phyloP scores from a whole-genome alignment of 2,888 invertebrate genomes.

The Lithosia quadra region DNA sequence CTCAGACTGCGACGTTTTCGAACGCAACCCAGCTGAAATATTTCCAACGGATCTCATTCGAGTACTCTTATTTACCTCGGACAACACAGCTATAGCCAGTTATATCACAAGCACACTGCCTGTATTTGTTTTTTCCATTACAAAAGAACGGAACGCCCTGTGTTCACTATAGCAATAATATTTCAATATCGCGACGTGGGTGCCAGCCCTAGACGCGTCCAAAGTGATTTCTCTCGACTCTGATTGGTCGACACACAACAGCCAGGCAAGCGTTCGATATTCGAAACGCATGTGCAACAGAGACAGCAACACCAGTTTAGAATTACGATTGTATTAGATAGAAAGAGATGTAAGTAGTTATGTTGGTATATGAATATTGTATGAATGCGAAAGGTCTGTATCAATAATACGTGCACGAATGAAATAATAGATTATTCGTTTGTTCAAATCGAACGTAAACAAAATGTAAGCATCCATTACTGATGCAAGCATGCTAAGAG shows the following conservation, averaged over 20 bases:
- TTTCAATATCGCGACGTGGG: slow-evolving; percentile 79
- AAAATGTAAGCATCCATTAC: slow-evolving; percentile 85
- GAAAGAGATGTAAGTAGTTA: slow-evolving; percentile 65
- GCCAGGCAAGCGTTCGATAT: slow-evolving; percentile 67
- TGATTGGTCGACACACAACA: slow-evolving; percentile 67
- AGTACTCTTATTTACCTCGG: slow-evolving; percentile 78
- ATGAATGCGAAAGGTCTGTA: slow-evolving; percentile 80
- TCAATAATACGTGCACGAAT: slow-evolving; percentile 87
- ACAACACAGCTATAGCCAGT: slow-evolving; percentile 53
- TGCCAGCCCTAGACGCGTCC: slow-evolving; percentile 69
- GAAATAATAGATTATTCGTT: slow-evolving; percentile 87
- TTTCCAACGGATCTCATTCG: slow-evolving; percentile 70
- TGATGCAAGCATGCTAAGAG: slow-evolving; percentile 68
- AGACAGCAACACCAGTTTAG: slow-evolving; percentile 53
- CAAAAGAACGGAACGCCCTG: slow-evolving; percentile 81
- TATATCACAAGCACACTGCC: slow-evolving; percentile 59
- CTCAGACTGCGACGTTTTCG: slow-evolving; percentile 69
- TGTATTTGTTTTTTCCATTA: slow-evolving; percentile 85
- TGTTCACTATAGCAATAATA: slow-evolving; percentile 76
- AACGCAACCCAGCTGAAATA: slow-evolving; percentile 72
- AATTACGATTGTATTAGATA: slow-evolving; percentile 12
- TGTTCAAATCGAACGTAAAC: slow-evolving; percentile 86
- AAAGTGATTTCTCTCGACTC: slow-evolving; percentile 77
- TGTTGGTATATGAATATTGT: slow-evolving; percentile 76
- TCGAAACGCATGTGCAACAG: slow-evolving; percentile 59